A percentile compares a stretch with the other conserved stretches of the same genome.
Conservation (phyloP, 2,888 invertebrate species). For the Drosophila colorata region DNA sequence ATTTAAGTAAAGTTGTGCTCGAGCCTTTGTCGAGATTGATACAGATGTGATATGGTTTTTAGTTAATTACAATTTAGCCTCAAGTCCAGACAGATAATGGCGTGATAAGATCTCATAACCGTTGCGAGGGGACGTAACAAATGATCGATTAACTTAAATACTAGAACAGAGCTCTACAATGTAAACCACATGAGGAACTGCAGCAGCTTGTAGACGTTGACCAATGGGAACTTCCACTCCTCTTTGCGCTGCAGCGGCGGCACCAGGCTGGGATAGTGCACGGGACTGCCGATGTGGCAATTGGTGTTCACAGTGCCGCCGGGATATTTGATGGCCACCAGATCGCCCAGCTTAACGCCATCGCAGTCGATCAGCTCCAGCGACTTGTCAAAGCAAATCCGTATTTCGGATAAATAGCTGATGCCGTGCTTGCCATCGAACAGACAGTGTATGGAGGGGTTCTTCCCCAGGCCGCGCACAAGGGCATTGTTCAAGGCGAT, state of each 20-base stretch:
- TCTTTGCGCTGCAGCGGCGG: conserved; percentile 62
- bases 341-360: conserved; percentile 85
- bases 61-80: conserved; percentile 34
- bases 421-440: conserved; percentile 87
- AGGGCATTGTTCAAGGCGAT: conserved; percentile 87
- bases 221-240: conserved; percentile 85
- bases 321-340: conserved; percentile 76
- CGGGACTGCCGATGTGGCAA: conserved; percentile 86
- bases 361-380: conserved; percentile 89
- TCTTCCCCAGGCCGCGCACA: conserved; percentile 86
- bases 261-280: conserved; percentile 87
- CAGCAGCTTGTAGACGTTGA: conserved; percentile 87
- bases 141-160: conserved; percentile 16
- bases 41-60: conserved; percentile 30
- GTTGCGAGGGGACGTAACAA: conserved; percentile 29
- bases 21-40: neutral
- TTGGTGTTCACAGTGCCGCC: conserved; percentile 87
- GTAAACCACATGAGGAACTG: conserved; percentile 89
- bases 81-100: conserved; percentile 15
- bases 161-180: conserved; percentile 83
- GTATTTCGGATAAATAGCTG: conserved; percentile 89
- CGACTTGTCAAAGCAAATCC: conserved; percentile 90
- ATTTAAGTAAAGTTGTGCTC: conserved; percentile 1
- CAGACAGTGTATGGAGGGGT: conserved; percentile 88
- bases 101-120: conserved; percentile 18